phyloP scores from a whole-genome alignment of 2,888 invertebrate genomes.

The Nephrotoma appendiculata region DNA sequence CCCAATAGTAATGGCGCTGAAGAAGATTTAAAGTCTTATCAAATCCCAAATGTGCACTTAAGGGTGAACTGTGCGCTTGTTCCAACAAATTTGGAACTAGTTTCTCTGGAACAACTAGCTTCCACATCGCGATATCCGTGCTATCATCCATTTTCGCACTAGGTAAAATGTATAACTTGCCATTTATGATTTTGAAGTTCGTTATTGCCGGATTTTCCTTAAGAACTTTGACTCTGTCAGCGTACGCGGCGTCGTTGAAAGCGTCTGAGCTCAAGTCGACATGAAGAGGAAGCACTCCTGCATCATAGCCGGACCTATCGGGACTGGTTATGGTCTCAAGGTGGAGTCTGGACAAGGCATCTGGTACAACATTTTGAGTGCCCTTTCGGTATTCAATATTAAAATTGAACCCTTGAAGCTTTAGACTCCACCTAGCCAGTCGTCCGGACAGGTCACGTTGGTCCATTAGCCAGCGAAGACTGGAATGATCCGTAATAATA shows the following conservation, averaged over 20 bases:
- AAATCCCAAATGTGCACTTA: background rate
- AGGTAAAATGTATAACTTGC: background rate
- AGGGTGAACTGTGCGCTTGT: background rate
- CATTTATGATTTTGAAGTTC: background rate
- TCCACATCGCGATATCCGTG: background rate
- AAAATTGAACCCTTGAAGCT: background rate
- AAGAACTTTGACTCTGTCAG: background rate
- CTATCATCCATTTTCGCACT: background rate
- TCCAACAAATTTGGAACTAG: background rate
- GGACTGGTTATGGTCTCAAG: background rate
- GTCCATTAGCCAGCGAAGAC: background rate
- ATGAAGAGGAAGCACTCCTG: background rate
- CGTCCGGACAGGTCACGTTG: background rate
- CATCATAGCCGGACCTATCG: background rate
- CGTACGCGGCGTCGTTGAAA: background rate
- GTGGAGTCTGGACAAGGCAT: background rate
- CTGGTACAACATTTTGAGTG: background rate
- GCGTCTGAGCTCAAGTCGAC: background rate
- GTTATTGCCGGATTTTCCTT: background rate
- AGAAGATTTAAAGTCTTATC: background rate
- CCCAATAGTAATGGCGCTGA: background rate
- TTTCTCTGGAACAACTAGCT: background rate
- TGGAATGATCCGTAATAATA: background rate
- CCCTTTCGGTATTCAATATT: background rate
- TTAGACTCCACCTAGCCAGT: too few relatives aligned